Evolutionary conservation across 2,888 invertebrate genomes (phyloP).

Genomic region (Tethea ocularis): DNA sequence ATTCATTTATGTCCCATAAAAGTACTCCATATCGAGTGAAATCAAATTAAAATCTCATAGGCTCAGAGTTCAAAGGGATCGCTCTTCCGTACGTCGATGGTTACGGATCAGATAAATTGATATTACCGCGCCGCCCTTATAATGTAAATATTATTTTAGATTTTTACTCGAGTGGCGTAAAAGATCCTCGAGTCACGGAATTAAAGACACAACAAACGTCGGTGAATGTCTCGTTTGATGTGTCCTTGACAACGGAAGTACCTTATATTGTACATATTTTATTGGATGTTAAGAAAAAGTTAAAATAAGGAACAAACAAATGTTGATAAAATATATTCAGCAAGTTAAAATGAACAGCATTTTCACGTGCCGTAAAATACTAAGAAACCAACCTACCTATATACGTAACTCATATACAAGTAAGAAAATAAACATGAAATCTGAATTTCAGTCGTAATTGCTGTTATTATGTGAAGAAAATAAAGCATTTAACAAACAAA

Average conservation of each 20-base stretch:
- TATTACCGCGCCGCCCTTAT: neutral
- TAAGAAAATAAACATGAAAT: neutral
- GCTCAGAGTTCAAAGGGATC: conserved; percentile 25
- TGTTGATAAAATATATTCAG: too few relatives aligned
- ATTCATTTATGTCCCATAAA: conserved; percentile 24
- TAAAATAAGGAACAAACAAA: too few relatives aligned
- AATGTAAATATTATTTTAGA: conserved; percentile 3
- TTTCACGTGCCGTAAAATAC: too few relatives aligned
- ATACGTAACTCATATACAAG: neutral
- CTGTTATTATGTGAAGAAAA: neutral
- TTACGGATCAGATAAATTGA: conserved; percentile 3
- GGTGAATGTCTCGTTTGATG: too few relatives aligned
- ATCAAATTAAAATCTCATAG: conserved; percentile 25
- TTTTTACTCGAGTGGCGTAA: neutral
- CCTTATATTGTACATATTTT: too few relatives aligned
- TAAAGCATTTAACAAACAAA: neutral
- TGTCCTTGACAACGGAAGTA: too few relatives aligned
- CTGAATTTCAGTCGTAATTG: neutral
- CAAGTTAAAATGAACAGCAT: too few relatives aligned
- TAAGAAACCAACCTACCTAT: too few relatives aligned
- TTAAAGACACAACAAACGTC: neutral
- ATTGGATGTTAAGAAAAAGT: too few relatives aligned
- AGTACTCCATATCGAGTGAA: conserved; percentile 13
- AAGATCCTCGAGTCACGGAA: neutral
- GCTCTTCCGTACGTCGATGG: conserved; percentile 20